Evolutionary conservation across 2,797 vertebrate species (phyloP).

Genomic region (Lacerta viridis): DNA sequence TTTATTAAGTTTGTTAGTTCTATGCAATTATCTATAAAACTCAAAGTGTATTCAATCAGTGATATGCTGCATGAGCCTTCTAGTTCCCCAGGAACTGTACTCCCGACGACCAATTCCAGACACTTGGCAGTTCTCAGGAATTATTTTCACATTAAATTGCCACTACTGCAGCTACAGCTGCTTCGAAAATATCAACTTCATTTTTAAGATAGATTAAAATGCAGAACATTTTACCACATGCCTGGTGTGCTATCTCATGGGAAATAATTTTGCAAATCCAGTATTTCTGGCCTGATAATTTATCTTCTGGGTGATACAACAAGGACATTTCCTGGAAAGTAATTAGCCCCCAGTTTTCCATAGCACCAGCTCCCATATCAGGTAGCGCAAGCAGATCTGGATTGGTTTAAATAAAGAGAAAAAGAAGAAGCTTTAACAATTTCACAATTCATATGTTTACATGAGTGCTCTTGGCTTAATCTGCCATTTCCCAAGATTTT

Average conservation of each 20-base stretch:
- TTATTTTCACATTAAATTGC: not conserved
- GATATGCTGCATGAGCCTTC: not conserved
- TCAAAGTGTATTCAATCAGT: not conserved
- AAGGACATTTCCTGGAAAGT: conserved; percentile 77
- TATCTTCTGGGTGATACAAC: conserved; percentile 69
- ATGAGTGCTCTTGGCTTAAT: not conserved
- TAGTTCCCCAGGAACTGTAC: not conserved
- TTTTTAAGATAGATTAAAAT: conserved; percentile 42
- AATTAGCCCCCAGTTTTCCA: conserved; percentile 87
- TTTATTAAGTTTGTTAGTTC: not conserved
- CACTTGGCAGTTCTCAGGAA: not conserved
- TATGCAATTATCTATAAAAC: not conserved
- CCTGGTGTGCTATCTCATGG: conserved; percentile 86
- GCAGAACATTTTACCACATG: conserved; percentile 80
- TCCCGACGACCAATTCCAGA: not conserved
- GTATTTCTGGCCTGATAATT: conserved; percentile 62
- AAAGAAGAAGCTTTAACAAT: conserved; percentile 23
- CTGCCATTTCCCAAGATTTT: not conserved
- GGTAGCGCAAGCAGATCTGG: conserved; percentile 84
- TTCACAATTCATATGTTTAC: not conserved
- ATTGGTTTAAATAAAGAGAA: conserved; percentile 58
- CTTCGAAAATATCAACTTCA: not conserved
- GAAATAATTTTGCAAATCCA: conserved; percentile 71
- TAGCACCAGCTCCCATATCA: conserved; percentile 74
- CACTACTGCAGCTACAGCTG: not conserved